phyloP scores from a whole-genome alignment of 2,113 vertebrate genomes.

The Phrynosoma blainvillii region DNA sequence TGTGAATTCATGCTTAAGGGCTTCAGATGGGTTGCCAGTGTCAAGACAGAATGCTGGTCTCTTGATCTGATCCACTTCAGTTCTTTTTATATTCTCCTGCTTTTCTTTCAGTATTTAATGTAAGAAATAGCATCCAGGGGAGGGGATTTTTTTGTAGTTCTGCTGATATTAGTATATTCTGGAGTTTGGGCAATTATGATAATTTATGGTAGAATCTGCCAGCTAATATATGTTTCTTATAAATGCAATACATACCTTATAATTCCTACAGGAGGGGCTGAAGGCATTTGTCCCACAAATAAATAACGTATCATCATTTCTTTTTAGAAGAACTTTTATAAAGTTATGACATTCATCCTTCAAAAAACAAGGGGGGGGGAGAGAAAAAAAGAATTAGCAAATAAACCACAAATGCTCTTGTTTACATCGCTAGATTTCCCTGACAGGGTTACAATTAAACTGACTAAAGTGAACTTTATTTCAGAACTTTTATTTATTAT shows the following conservation, averaged over 20 bases:
- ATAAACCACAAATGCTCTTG: background rate
- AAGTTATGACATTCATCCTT: constrained; percentile 99
- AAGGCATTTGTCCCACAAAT: constrained; percentile 98
- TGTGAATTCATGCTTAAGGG: background rate
- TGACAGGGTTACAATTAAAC: constrained; percentile 35
- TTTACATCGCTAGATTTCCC: constrained; percentile 29
- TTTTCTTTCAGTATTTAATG: background rate
- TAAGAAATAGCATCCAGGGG: background rate
- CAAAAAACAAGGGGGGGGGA: background rate
- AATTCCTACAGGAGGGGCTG: constrained; percentile 95
- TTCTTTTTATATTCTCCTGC: background rate
- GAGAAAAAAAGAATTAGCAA: constrained; percentile 19
- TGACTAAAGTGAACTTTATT: constrained; percentile 14
- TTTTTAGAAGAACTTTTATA: constrained; percentile 97
- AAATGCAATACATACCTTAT: constrained; percentile 83
- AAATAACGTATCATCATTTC: constrained; percentile 92
- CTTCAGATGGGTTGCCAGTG: background rate
- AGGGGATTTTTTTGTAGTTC: background rate
- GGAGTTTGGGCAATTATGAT: background rate
- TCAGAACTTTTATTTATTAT: constrained; percentile 8
- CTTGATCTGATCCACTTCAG: background rate
- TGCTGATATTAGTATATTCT: background rate
- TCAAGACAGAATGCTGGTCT: background rate
- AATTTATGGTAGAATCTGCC: constrained; percentile 39
- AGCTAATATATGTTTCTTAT: constrained; percentile 27